Base-by-base conservation (phyloP, 2,113 vertebrate genomes). In the Solenodon paradoxus region DNA sequence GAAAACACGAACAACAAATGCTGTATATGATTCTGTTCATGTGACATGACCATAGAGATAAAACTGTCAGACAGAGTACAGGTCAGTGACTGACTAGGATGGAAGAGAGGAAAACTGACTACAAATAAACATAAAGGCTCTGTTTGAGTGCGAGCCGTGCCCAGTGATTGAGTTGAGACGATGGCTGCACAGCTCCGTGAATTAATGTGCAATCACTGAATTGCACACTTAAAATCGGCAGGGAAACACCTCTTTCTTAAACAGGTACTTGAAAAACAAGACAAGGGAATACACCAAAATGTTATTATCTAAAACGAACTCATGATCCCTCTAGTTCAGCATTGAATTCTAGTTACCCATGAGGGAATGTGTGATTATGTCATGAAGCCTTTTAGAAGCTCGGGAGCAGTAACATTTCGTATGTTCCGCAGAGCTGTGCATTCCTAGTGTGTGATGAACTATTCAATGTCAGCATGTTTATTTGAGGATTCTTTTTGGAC, bases 291-390 rank as follows among this genome's bases (percentile, higher is more conserved):
- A 59, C 1, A 53, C 24, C 22, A 93, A 57, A 75, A 85, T 68
- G 5, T 91, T 88, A n/a, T n/a, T n/a, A 68, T 68, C 42, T 40
- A 64, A 95, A 68, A 35, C 72, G 80, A 28, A 90, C n/a, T 30
- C 49, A 6, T 74, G 40, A 93, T 89, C 72, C 24, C 57, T 20
- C 13, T 9, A 57, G 16, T 32, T 3, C 38, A 75, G 12, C 47
- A 30, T 12, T 28, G 45, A 75, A 64, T 13, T 88, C 38, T 24
- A 79, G 1, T 47, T 82, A 42, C 28, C 17, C 28, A 1, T 69
- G 42, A 92, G 55, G 74, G 1, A 12, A 63, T 53, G 2, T 3
- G 49, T 81, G 74, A 20, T 35, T 57, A 1, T 40, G 12, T 88
- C 28, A 30, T 55, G 0, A 17, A 66, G 38, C 10, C 59, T 68